Conservation (phyloP, 2,888 invertebrate species). For the Hylaea fasciaria region DNA sequence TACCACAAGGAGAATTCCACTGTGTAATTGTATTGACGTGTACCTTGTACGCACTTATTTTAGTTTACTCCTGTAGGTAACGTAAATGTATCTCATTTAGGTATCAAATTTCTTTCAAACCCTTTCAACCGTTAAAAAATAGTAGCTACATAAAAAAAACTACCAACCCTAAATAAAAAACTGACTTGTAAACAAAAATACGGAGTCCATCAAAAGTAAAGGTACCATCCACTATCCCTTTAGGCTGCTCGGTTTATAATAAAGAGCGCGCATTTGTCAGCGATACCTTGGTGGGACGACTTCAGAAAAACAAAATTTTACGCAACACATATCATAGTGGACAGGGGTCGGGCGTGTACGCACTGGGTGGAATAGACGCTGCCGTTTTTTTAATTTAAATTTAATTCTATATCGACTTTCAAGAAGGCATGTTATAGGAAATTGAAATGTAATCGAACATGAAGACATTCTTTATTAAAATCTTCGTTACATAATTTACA, state of each 20-base stretch:
- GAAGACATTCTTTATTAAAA: too few relatives aligned
- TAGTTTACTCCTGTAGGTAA: too few relatives aligned
- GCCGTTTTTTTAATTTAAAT: slow-evolving; percentile 4
- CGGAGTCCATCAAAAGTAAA: slow-evolving; percentile 35
- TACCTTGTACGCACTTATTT: too few relatives aligned
- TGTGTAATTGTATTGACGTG: too few relatives aligned
- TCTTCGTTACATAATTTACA: too few relatives aligned
- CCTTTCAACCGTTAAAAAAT: not conserved
- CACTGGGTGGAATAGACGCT: slow-evolving; percentile 53
- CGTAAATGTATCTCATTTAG: too few relatives aligned
- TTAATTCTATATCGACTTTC: too few relatives aligned
- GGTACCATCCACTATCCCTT: slow-evolving; percentile 51
- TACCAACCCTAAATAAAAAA: slow-evolving; percentile 5
- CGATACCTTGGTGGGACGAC: slow-evolving; percentile 66
- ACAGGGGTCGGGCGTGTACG: slow-evolving; percentile 59
- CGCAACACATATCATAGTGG: slow-evolving; percentile 83
- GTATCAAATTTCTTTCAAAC: too few relatives aligned
- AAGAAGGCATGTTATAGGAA: too few relatives aligned
- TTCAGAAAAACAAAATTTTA: slow-evolving; percentile 83
- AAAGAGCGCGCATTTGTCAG: slow-evolving; percentile 78
- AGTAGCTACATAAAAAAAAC: slow-evolving; percentile 5
- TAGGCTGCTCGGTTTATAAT: slow-evolving; percentile 57
- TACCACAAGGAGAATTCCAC: too few relatives aligned
- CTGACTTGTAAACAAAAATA: slow-evolving; percentile 35
- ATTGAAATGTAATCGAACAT: too few relatives aligned